Base-by-base conservation (phyloP, 2,113 vertebrate genomes). In the Tricholaema leucomelas region DNA sequence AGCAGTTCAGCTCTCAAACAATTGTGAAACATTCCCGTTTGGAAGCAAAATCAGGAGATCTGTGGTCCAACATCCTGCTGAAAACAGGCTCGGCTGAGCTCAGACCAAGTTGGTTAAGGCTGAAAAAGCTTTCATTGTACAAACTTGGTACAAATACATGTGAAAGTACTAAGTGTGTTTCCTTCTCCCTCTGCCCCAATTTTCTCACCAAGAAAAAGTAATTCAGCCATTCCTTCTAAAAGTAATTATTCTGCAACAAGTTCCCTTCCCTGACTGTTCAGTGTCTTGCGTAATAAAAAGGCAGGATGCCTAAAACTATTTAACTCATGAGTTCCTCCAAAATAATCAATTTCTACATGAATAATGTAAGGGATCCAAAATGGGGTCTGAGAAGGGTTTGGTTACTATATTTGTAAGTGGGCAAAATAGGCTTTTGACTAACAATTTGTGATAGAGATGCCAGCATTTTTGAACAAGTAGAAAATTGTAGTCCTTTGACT, bases 401-500 rank as follows among this genome's bases (percentile, higher is more conserved):
- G 46, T 81, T 75, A 52, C 66, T 31, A 31, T 90, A 67, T 83
- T 87, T 91, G 8, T 60, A 81, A 90, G 36, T 1, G 0, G 59
- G 28, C 31, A 85, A 72, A 94, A 76, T 33, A 48, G 44, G 17
- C 24, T 56, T 92, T 87, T 77, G 80, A 24, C 91, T 67, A 38
- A 64, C 12, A 38, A 5, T 61, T 52, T 52, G 56, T 64, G 81
- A 40, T 48, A 69, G 55, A 86, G 71, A 73, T 91, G 56, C 46
- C 81, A 82, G 40, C 36, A 9, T 66, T 60, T 94, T 93, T 74
- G 69, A 95, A 76, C 77, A 92, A 95, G 85, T 88, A 75, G 81
- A 70, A 87, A 85, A 92, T 58, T 55, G 12, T 54, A 44, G 52
- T 95, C 93, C 87, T 93, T 96, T 87, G 76, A 63, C 87, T 87